Conservation (phyloP, 2,888 invertebrate genomes). For the Sialis lutaria region DNA sequence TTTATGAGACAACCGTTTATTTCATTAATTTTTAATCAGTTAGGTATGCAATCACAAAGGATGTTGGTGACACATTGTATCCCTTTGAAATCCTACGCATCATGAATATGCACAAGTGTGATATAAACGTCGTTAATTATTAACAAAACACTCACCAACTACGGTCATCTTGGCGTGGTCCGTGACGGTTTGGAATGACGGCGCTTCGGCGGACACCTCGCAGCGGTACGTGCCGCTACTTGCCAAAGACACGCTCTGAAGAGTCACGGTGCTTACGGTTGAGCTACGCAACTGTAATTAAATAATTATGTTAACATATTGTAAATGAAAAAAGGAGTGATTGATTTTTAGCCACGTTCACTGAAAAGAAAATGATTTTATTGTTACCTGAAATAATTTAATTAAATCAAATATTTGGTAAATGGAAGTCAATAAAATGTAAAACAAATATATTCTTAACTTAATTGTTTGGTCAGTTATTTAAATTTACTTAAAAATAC, state of each 20-base stretch:
- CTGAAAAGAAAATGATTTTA: neutral
- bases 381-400: neutral
- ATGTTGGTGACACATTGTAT: too few species aligned
- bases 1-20: too few species aligned
- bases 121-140: neutral
- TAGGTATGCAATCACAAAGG: too few species aligned
- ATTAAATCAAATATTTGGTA: neutral
- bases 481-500: too few species aligned
- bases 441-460: too few species aligned
- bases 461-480: too few species aligned
- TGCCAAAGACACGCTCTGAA: slow-evolving; percentile 47
- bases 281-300: slow-evolving; percentile 39
- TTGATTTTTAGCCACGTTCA: neutral
- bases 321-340: neutral
- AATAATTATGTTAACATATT: slow-evolving; percentile 4
- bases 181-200: slow-evolving; percentile 58
- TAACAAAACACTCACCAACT: slow-evolving; percentile 39
- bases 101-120: too few species aligned
- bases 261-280: slow-evolving; percentile 43
- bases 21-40: too few species aligned
- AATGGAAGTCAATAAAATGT: too few species aligned
- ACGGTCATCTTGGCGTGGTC: slow-evolving; percentile 58
- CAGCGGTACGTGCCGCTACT: slow-evolving; percentile 60
- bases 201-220: slow-evolving; percentile 62
- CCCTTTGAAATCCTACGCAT: too few species aligned